A percentile compares a stretch with the other conserved stretches of the same genome.
Conservation (phyloP, 2,888 invertebrate species). For the Mellilla xanthometata region DNA sequence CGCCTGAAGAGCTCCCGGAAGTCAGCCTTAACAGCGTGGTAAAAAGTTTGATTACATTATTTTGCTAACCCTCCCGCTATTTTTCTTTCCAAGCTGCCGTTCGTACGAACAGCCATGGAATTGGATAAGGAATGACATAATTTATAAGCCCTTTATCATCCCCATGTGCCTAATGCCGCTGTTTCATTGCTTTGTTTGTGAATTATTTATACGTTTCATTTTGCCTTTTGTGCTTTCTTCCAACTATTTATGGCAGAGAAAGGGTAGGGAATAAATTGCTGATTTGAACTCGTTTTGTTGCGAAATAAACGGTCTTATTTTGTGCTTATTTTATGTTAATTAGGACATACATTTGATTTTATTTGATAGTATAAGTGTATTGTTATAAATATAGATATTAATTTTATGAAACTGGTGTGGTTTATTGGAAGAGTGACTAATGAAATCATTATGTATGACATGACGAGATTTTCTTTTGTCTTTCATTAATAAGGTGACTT, state of each 20-base stretch:
- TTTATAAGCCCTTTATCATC: conserved; percentile 48
- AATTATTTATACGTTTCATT: conserved; percentile 29
- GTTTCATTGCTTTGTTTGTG: conserved; percentile 30
- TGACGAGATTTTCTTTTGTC: too few relatives aligned
- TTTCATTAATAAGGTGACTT: too few relatives aligned
- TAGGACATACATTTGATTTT: neutral
- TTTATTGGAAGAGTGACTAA: too few relatives aligned
- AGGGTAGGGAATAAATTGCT: conserved; percentile 6
- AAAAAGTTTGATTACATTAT: conserved; percentile 44
- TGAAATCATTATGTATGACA: too few relatives aligned
- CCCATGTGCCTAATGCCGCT: conserved; percentile 38
- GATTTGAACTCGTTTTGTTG: conserved; percentile 3
- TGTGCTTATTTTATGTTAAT: neutral
- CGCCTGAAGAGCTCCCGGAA: conserved; percentile 40
- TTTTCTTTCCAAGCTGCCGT: conserved; percentile 31
- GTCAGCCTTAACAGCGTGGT: conserved; percentile 42
- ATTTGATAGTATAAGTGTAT: too few relatives aligned
- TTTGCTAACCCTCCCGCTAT: conserved; percentile 34
- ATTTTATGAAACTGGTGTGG: too few relatives aligned
- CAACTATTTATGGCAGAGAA: conserved; percentile 13
- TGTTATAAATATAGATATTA: too few relatives aligned
- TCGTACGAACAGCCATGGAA: conserved; percentile 30
- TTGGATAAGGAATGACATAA: conserved; percentile 37
- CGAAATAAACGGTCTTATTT: neutral
- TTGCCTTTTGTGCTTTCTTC: conserved; percentile 20